Conservation (phyloP, 2,113 vertebrate genomes). For the Rhipidura dahli region DNA sequence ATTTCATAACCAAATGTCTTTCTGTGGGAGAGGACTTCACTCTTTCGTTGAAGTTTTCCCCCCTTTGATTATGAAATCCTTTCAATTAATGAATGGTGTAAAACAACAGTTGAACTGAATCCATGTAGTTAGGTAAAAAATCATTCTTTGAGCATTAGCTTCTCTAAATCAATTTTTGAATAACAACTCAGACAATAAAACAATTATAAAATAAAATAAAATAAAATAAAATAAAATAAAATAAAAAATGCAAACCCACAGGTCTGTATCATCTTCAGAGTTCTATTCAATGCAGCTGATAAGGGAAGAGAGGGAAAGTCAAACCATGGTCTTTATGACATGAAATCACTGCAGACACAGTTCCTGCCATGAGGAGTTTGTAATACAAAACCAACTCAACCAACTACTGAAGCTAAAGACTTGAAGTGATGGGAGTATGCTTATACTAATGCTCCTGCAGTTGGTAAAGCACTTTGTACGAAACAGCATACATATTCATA, state of each 20-base stretch:
- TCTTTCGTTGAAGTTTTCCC: not conserved
- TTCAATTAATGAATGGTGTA: not conserved
- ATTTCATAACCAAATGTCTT: not conserved
- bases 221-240: not conserved
- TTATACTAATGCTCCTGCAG: not conserved
- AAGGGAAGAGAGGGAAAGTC: not conserved
- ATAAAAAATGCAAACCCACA: not conserved
- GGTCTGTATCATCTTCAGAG: not conserved
- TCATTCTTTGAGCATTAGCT: not conserved
- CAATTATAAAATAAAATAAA: not conserved
- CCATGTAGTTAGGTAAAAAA: not conserved
- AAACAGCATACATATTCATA: not conserved
- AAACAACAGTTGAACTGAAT: not conserved
- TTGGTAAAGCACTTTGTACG: not conserved
- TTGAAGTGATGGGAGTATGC: not conserved
- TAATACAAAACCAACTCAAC: not conserved
- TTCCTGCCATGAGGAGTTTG: not conserved
- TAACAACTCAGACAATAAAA: not conserved
- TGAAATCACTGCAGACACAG: not conserved
- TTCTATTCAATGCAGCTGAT: not conserved
- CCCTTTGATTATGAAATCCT: not conserved
- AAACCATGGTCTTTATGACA: not conserved
- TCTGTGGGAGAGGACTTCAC: not conserved
- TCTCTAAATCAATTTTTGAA: not conserved
- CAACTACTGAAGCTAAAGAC: not conserved